Evolutionary conservation across 2,113 vertebrate species (phyloP).

Genomic region (Hemiscyllium ocellatum): DNA sequence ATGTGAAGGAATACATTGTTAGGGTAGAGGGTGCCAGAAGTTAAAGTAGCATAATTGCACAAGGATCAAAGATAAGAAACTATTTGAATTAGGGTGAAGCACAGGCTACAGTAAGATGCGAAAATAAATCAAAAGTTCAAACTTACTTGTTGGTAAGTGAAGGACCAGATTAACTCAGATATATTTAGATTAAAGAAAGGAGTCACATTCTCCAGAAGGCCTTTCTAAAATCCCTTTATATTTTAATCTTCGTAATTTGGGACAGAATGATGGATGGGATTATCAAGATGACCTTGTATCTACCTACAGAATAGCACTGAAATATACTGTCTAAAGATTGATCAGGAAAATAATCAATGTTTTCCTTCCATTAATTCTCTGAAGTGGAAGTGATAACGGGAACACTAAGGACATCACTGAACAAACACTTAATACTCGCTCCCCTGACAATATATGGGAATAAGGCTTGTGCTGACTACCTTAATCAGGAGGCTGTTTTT

Average conservation of each 20-base stretch:
- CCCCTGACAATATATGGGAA: not conserved
- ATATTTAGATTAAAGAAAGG: not conserved
- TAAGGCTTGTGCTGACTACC: not conserved
- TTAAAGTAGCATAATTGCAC: not conserved
- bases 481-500: not conserved
- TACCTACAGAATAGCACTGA: not conserved
- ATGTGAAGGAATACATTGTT: not conserved
- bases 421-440: not conserved
- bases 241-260: slow-evolving; percentile 3
- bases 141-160: not conserved
- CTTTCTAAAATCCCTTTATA: not conserved
- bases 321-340: not conserved
- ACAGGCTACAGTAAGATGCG: not conserved
- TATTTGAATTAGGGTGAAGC: not conserved
- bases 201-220: not conserved
- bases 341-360: slow-evolving; percentile 3
- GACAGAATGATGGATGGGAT: not conserved
- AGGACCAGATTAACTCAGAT: not conserved
- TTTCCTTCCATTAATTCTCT: not conserved
- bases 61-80: not conserved
- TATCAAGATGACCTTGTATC: not conserved
- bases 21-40: not conserved
- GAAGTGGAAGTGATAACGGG: not conserved
- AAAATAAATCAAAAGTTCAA: not conserved
- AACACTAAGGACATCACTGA: not conserved